Percentiles rank a stretch among this genome's conserved stretches.
phyloP scores from a whole-genome alignment of 2,797 vertebrate genomes.

The Syndactyla subalaris region DNA sequence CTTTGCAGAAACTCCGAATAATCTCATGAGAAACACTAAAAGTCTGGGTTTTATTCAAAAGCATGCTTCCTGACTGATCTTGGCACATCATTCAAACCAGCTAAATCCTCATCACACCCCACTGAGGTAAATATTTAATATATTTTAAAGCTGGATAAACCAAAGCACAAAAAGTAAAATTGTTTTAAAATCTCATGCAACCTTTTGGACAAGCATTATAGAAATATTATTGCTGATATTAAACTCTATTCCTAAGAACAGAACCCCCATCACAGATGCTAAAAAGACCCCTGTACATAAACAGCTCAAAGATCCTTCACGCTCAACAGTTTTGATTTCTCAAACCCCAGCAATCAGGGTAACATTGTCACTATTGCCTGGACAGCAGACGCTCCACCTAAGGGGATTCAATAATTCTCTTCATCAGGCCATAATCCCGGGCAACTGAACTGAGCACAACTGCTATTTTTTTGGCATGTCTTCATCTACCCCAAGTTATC shows the following conservation, averaged over 20 bases:
- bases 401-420: background rate
- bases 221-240: background rate
- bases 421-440: background rate
- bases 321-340: background rate
- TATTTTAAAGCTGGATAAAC: conserved; percentile 22
- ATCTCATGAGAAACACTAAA: background rate
- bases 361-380: background rate
- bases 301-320: background rate
- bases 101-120: background rate
- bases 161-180: background rate
- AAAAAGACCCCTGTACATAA: background rate
- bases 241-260: background rate
- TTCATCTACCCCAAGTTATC: background rate
- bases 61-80: conserved; percentile 9
- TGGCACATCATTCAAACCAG: conserved; percentile 7
- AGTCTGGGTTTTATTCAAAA: conserved; percentile 28
- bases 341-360: background rate
- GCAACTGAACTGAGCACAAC: background rate
- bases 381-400: background rate
- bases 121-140: conserved; percentile 33
- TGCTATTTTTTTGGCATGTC: background rate
- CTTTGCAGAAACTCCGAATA: background rate
- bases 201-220: background rate
- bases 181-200: background rate
- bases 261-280: background rate